Evolutionary conservation across 1,140 invertebrate genomes (phyloP).

Genomic region (Pristionchus pacificus): DNA sequence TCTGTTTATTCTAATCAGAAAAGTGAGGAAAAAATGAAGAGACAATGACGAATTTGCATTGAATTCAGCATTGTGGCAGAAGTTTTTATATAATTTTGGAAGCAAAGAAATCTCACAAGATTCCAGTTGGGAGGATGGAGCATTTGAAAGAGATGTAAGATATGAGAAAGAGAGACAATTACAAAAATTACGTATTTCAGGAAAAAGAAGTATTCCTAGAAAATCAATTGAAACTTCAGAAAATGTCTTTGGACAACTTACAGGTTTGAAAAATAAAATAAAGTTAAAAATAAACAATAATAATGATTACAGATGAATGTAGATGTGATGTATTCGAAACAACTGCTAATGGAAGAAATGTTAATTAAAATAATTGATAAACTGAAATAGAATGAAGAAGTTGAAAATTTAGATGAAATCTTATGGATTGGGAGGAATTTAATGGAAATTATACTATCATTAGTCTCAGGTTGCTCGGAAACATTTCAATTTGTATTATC

Average conservation of each 20-base stretch:
- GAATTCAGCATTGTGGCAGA: not conserved
- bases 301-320: slow-evolving; percentile 17
- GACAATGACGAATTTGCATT: not conserved
- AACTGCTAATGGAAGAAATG: slow-evolving; percentile 19
- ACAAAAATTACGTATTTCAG: not conserved
- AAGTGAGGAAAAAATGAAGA: slow-evolving; percentile 8
- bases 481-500: too few relatives aligned
- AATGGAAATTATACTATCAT: too few relatives aligned
- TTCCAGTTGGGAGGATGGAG: not conserved
- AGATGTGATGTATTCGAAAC: slow-evolving; percentile 27
- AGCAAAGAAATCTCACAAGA: not conserved
- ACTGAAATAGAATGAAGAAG: not conserved
- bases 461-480: too few relatives aligned
- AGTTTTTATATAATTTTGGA: slow-evolving; percentile 5
- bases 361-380: not conserved
- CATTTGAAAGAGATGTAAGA: too few relatives aligned
- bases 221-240: slow-evolving; percentile 1
- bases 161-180: too few relatives aligned
- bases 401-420: too few relatives aligned
- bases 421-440: too few relatives aligned
- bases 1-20: slow-evolving; percentile 5
- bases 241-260: slow-evolving; percentile 3
- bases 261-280: too few relatives aligned
- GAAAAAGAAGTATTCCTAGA: slow-evolving; percentile 16
- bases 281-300: too few relatives aligned